phyloP scores from a whole-genome alignment of 2,888 invertebrate species.

The Pristionchus arcanus region DNA sequence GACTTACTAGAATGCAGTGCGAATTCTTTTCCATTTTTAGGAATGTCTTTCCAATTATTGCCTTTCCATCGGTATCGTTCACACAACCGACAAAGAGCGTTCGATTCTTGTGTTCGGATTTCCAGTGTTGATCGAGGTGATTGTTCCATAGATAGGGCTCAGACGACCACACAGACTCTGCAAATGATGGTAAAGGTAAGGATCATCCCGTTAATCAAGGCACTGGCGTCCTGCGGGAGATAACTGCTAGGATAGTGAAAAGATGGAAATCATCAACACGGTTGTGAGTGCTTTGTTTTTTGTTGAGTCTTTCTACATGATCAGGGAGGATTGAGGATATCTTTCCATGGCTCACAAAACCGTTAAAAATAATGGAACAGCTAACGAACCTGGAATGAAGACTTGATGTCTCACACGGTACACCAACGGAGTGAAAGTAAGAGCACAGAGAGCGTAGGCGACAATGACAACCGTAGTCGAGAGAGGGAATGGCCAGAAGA shows the following conservation, averaged over 20 bases:
- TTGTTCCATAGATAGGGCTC: constrained; percentile 39
- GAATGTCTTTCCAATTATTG: not conserved
- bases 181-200: not conserved
- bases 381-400: not conserved
- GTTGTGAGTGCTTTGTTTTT: not conserved
- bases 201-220: too few species aligned
- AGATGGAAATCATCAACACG: not conserved
- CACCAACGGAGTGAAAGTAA: not conserved
- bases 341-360: too few species aligned
- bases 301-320: not conserved
- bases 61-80: not conserved
- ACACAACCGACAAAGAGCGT: constrained; percentile 33
- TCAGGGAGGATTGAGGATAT: too few species aligned
- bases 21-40: constrained; percentile 39
- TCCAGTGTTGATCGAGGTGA: constrained; percentile 47
- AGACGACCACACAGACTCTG: constrained; percentile 13
- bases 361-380: too few species aligned
- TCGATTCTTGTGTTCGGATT: constrained; percentile 28
- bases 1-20: not conserved
- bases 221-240: too few species aligned
- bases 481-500: constrained; percentile 16
- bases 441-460: not conserved
- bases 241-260: too few species aligned
- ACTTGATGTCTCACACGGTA: constrained; percentile 14
- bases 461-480: constrained; percentile 29